Evolutionary conservation across 2,113 vertebrate species (phyloP).

Genomic region (Scortum barcoo): DNA sequence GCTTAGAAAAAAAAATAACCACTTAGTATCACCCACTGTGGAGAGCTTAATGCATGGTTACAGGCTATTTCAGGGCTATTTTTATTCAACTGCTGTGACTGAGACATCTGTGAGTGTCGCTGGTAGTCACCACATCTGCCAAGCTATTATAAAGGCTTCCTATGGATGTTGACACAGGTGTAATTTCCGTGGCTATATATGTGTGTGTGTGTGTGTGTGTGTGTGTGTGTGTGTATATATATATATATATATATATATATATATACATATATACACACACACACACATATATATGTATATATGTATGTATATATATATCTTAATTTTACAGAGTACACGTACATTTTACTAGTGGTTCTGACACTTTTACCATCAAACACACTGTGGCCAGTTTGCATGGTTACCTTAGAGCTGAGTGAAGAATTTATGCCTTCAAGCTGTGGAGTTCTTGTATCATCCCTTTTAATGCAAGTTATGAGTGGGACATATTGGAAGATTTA

Average conservation of each 20-base stretch:
- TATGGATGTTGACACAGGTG: constrained; percentile 35
- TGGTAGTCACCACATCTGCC: constrained; percentile 13
- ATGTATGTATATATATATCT: too few species aligned
- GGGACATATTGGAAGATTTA: constrained; percentile 14
- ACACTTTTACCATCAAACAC: constrained; percentile 19
- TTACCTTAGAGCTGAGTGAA: background rate
- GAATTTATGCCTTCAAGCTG: constrained; percentile 13
- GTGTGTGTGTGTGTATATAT: too few species aligned
- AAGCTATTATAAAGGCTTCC: constrained; percentile 19
- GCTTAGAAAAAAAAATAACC: constrained; percentile 55
- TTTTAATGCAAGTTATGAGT: constrained; percentile 2
- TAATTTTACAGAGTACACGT: constrained; percentile 35
- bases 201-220: too few species aligned
- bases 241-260: too few species aligned
- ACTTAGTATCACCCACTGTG: constrained; percentile 23
- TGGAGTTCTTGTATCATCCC: background rate
- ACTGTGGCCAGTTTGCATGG: background rate
- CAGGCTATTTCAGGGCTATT: constrained; percentile 37
- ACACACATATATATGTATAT: too few species aligned
- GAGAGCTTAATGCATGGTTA: constrained; percentile 33
- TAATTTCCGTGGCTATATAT: constrained; percentile 26
- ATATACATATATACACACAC: too few species aligned
- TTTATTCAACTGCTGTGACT: constrained; percentile 28
- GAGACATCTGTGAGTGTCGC: constrained; percentile 31
- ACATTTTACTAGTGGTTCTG: constrained; percentile 34